Conservation (phyloP, 1,140 invertebrate species). For the Amyelois transitella region DNA sequence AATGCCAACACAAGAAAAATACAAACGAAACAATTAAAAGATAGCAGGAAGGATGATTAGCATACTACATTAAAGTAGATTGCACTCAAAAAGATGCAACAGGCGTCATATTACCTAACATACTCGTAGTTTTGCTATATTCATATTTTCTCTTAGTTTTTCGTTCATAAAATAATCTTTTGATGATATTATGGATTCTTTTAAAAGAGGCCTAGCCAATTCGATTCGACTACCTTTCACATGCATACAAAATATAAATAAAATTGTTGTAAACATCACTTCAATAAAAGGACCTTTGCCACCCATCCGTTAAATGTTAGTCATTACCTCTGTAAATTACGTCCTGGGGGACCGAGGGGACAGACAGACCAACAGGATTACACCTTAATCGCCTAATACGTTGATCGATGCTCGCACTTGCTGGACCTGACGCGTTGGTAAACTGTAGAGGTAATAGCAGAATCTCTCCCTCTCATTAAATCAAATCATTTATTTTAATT, state of each 20-base stretch:
- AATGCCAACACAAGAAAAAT: background rate
- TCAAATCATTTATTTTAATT: too few species aligned
- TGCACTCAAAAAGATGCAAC: background rate
- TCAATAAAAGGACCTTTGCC: background rate
- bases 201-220: too few species aligned
- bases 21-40: background rate
- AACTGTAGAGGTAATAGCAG: background rate
- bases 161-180: too few species aligned
- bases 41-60: background rate
- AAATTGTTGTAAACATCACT: background rate
- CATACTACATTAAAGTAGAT: background rate
- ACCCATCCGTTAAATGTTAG: background rate
- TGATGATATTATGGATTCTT: too few species aligned
- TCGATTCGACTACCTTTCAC: too few species aligned
- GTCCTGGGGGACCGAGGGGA: background rate
- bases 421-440: background rate
- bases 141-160: too few species aligned
- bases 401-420: background rate
- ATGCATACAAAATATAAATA: too few species aligned
- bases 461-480: too few species aligned
- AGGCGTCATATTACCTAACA: background rate
- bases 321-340: background rate
- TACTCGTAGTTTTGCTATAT: background rate
- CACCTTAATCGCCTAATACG: background rate
- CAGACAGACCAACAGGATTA: background rate